phyloP scores from a whole-genome alignment of 2,113 vertebrate genomes.

The Notothenia rossii region DNA sequence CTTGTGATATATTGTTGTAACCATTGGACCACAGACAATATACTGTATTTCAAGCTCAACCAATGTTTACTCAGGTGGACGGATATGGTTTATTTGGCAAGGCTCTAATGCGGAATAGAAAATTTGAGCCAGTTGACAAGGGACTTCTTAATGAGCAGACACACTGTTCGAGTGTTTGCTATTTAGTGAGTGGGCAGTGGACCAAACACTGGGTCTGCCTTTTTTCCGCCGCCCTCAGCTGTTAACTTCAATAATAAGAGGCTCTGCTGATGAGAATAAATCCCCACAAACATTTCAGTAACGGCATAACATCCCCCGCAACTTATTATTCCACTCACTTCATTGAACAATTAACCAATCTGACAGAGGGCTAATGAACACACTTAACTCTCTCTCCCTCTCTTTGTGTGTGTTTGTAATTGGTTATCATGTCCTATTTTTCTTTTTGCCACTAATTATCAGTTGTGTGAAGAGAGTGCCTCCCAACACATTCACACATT shows the following conservation, averaged over 20 bases:
- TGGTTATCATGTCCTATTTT: slow-evolving; percentile 62
- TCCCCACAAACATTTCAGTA: slow-evolving; percentile 55
- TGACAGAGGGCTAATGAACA: slow-evolving; percentile 74
- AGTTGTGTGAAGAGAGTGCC: slow-evolving; percentile 60
- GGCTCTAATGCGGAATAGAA: slow-evolving; percentile 1
- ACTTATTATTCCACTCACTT: slow-evolving; percentile 71
- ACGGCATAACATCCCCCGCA: slow-evolving; percentile 56
- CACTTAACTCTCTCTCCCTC: slow-evolving; percentile 48
- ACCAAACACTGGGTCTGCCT: slow-evolving; percentile 39
- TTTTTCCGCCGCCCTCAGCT: slow-evolving; percentile 52
- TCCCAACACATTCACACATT: neutral
- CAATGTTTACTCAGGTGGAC: slow-evolving; percentile 3
- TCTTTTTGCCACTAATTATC: slow-evolving; percentile 57
- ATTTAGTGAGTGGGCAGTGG: slow-evolving; percentile 42
- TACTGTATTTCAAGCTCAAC: neutral
- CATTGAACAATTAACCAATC: slow-evolving; percentile 75
- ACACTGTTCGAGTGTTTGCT: slow-evolving; percentile 43
- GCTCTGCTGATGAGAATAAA: slow-evolving; percentile 56
- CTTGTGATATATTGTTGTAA: neutral
- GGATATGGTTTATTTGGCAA: slow-evolving; percentile 21
- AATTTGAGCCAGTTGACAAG: slow-evolving; percentile 15
- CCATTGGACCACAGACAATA: neutral
- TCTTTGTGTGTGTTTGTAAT: slow-evolving; percentile 51
- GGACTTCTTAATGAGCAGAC: slow-evolving; percentile 29
- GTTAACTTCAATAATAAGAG: slow-evolving; percentile 46